Percentiles rank a stretch among this genome's conserved stretches.
These are phyloP conservation scores for Scrobipalpa atriplicella DNA, from an alignment of 2,888 invertebrate genomes.

Conservation along the genomic window DNA sequence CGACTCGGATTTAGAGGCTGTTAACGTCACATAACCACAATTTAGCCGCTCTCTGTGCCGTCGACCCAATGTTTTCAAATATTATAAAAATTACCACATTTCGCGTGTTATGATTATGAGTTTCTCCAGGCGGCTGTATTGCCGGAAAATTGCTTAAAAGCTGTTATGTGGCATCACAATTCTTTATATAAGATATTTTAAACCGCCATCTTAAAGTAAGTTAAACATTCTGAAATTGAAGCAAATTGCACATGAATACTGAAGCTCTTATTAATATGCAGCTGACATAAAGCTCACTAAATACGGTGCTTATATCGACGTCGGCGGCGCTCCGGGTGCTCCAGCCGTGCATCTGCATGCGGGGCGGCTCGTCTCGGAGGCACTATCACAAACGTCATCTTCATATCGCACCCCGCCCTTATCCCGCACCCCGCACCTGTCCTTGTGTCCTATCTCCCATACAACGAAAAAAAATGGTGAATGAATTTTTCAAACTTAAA, in stretches of 20 bases:
- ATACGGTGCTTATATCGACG: constrained; percentile 12
- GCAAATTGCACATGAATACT: background rate
- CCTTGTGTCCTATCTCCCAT: constrained; percentile 69
- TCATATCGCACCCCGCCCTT: constrained; percentile 58
- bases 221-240: background rate
- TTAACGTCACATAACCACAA: constrained; percentile 59
- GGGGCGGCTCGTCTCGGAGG: constrained; percentile 42
- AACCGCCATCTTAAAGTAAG: background rate
- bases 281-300: constrained; percentile 15
- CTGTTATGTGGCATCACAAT: background rate
- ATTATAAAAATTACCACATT: constrained; percentile 57
- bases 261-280: constrained; percentile 1
- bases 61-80: constrained; percentile 56
- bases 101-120: constrained; percentile 45
- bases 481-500: too few relatives aligned
- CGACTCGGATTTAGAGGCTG: constrained; percentile 58
- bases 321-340: background rate
- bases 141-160: constrained; percentile 20
- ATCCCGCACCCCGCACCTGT: constrained; percentile 51
- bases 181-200: background rate
- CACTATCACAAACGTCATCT: constrained; percentile 59
- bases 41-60: constrained; percentile 48
- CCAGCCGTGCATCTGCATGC: constrained; percentile 25
- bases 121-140: constrained; percentile 40
- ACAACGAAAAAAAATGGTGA: constrained; percentile 57